These are phyloP conservation scores for Pao palembangensis DNA, from an alignment of 2,113 vertebrate species.

Conservation along the genomic window DNA sequence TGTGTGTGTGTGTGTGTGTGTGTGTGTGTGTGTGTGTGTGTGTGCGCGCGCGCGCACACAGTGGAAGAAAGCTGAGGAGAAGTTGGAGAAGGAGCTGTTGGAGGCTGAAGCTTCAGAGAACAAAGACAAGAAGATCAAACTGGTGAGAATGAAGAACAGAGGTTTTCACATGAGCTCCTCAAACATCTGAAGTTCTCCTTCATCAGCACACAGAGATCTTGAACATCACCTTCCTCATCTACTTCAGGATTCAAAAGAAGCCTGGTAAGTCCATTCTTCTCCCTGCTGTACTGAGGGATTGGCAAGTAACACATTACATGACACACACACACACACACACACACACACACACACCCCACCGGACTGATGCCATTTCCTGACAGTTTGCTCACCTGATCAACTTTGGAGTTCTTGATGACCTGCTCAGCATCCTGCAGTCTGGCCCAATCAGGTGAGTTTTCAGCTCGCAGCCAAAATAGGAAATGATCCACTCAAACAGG, in stretches of 20 bases:
- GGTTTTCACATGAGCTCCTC: no score
- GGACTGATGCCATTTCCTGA: constrained; percentile 37
- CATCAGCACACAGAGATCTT: no score
- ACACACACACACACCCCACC: not conserved
- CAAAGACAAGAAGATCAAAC: no score
- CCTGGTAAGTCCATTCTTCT: constrained; percentile 88
- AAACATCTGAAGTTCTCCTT: no score
- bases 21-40: constrained; percentile 10
- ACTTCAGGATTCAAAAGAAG: constrained; percentile 97
- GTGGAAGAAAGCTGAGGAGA: constrained; percentile 98
- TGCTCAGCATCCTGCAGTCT: constrained; percentile 86
- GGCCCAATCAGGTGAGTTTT: constrained; percentile 86
- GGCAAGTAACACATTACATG: constrained; percentile 88
- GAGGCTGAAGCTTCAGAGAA: constrained; percentile 91
- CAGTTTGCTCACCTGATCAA: constrained; percentile 98
- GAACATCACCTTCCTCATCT: constrained; percentile 93
- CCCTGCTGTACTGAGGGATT: constrained; percentile 91
- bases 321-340: constrained; percentile 1
- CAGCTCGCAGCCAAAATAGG: no score
- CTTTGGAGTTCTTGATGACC: constrained; percentile 86
- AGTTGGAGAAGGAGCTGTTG: constrained; percentile 89
- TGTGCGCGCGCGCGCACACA: constrained; percentile 43
- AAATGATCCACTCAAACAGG: no score
- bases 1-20: constrained; percentile 11
- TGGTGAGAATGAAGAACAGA: no score